These are phyloP conservation scores for Cinara cedri DNA, from an alignment of 2,888 invertebrate genomes.

Conservation along the genomic window DNA sequence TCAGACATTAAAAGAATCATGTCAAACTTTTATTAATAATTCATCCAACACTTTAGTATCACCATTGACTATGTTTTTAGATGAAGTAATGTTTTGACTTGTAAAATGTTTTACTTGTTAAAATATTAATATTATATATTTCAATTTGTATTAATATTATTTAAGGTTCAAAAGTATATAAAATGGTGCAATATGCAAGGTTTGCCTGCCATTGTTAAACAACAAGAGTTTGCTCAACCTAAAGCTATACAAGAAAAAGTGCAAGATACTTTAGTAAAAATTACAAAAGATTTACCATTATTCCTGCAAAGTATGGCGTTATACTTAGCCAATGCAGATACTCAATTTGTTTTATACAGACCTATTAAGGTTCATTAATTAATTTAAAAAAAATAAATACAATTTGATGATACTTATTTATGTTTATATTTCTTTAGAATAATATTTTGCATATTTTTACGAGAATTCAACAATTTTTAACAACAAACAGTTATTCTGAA, in stretches of 20 bases:
- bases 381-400: neutral
- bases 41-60: slow-evolving; percentile 77
- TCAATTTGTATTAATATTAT: neutral
- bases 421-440: slow-evolving; percentile 68
- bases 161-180: slow-evolving; percentile 55
- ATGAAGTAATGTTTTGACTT: slow-evolving; percentile 69
- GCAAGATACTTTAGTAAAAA: slow-evolving; percentile 76
- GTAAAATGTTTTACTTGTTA: neutral
- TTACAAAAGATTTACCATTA: slow-evolving; percentile 79
- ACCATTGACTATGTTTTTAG: slow-evolving; percentile 75
- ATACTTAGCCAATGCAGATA: slow-evolving; percentile 94
- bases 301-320: slow-evolving; percentile 91
- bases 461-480: slow-evolving; percentile 74
- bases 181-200: slow-evolving; percentile 55
- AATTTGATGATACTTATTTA: neutral
- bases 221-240: slow-evolving; percentile 72
- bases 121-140: no score
- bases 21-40: slow-evolving; percentile 85
- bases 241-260: slow-evolving; percentile 76
- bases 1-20: slow-evolving; percentile 84
- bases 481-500: slow-evolving; percentile 69
- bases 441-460: slow-evolving; percentile 88
- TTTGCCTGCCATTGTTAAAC: slow-evolving; percentile 58
- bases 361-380: slow-evolving; percentile 80
- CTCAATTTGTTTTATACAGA: slow-evolving; percentile 93